Evolutionary conservation across 2,888 invertebrate species (phyloP), one percentile per base, ranked within the genome.

Genomic region (Trisateles emortualis): DNA sequence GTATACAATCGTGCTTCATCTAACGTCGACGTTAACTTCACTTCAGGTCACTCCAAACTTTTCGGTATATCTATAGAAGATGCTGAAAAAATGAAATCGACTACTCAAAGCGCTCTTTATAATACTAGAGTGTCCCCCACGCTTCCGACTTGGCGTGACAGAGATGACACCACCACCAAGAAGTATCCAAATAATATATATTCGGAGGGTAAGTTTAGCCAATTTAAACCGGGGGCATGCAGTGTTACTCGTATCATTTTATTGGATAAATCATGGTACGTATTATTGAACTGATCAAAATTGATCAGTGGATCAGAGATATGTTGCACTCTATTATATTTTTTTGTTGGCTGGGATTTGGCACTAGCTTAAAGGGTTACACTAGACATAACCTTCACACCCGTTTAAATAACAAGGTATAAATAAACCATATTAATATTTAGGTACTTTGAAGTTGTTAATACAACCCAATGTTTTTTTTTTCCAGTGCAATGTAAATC

Each of bases 11-110:
- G 62, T 2, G 78, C 66, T 4, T 69, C 76, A 3, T 46, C 57
- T 17, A 76, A 72, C 22, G 57, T 66, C 5, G 77, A 84, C 30
- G 66, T 82, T 17, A 87, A 83, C 58, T 94, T 95, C 66, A 94
- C 94, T 3, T 94, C 95, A 35, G 94, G 94, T 33, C 95, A 95
- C 80, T 95, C 95, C 52, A 95, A 95, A 59, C 87, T 94, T 56
- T 95, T 95, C 64, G 95, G 94, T 49, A 89, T 95, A 55, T 94
- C 94, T 46, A 93, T 95, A 40, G 95, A 95, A 72, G 94, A 95
- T 55, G 94, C 94, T 51, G 93, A 92, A 60, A 91, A 92, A 49
- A 90, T 90, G 81, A 84, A 82, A 59, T 84, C 93, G 10, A 93
- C 94, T 0, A 94, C 94, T 6, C 93, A 90, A 70, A 90, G 88